A percentile compares a stretch with the other conserved stretches of the same genome.
Evolutionary conservation across 2,113 vertebrate species (phyloP).

Genomic region (Andinoacara biseriatus): DNA sequence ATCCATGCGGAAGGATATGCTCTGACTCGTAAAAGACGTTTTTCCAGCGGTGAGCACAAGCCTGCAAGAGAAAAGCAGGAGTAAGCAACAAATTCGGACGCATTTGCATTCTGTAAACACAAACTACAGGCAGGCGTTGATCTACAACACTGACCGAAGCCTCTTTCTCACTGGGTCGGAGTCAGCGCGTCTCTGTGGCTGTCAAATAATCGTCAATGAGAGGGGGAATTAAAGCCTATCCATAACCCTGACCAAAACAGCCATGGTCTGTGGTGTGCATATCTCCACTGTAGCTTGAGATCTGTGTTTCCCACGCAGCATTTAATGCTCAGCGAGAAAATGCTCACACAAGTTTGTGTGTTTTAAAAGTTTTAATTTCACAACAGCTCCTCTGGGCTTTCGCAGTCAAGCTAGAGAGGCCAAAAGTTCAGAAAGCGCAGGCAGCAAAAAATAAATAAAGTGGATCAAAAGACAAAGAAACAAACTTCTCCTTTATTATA

Average conservation of each 20-base stretch:
- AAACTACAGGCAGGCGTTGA: slow-evolving; percentile 16
- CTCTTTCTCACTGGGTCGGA: slow-evolving; percentile 50
- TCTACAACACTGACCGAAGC: slow-evolving; percentile 1
- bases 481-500: slow-evolving; percentile 30
- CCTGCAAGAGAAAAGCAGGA: slow-evolving; percentile 75
- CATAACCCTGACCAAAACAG: slow-evolving; percentile 59
- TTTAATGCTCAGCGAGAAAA: slow-evolving; percentile 16
- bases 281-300: slow-evolving; percentile 41
- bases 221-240: slow-evolving; percentile 56
- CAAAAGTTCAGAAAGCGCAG: slow-evolving; percentile 19
- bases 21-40: slow-evolving; percentile 94
- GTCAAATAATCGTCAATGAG: slow-evolving; percentile 61
- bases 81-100: slow-evolving; percentile 19
- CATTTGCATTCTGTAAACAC: slow-evolving; percentile 27
- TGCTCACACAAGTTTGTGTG: slow-evolving; percentile 17
- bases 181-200: slow-evolving; percentile 65
- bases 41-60: slow-evolving; percentile 98
- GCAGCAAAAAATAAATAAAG: neutral
- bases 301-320: slow-evolving; percentile 34
- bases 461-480: slow-evolving; percentile 32
- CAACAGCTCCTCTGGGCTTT: slow-evolving; percentile 7
- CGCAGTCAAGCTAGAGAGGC: slow-evolving; percentile 5
- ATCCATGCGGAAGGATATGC: slow-evolving; percentile 93
- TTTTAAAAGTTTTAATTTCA: slow-evolving; percentile 34
- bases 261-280: slow-evolving; percentile 73